Evolutionary conservation across 2,113 vertebrate genomes (phyloP), one percentile per base, ranked within the genome.

Genomic region (Perca flavescens): DNA sequence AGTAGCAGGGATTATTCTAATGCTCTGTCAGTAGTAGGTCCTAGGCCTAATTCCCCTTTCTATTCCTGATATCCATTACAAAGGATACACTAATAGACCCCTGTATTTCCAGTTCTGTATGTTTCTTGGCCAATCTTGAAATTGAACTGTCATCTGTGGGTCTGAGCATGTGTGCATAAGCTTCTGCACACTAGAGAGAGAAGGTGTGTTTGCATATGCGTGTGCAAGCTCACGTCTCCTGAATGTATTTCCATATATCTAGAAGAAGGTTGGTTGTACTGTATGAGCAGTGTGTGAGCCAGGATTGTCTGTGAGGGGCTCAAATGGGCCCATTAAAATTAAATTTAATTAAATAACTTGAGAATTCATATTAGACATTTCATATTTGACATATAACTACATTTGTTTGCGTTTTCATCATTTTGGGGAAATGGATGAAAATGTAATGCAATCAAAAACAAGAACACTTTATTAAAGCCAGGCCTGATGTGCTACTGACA

Each of bases 1-100:
- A 95, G 84, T 91, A 92, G 86, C 84, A 84, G 75, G 89, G 93
- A 94, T 95, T 94, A 94, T 92, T 90, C 89, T 93, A 93, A 92
- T 90, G 85, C 80, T 88, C 84, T 93, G 92, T 93, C 92, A 94
- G 86, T 74, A 84, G 78, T 52, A 56, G 70, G 77, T 70, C 87
- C 82, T 64, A 64, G 74, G 81, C 84, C 68, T 91, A 87, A 91
- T 90, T 91, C 85, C 86, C 79, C 76, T 79, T 90, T 92, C 81
- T 71, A 57, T 79, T 85, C 74, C 77, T 86, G 64, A 84, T 92
- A 92, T 91, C 86, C 79, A 87, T 91, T 91, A 93, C 88, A 88
- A 91, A 90, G 83, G 74, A 80, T 77, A 79, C 71, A 77, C 82
- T 88, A 89, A 90, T 90, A 87, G 70, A 58, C 58, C 74, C 36